Percentiles rank a stretch among this genome's conserved stretches.
phyloP scores from a whole-genome alignment of 2,888 invertebrate genomes.

The Agrotis clavis region DNA sequence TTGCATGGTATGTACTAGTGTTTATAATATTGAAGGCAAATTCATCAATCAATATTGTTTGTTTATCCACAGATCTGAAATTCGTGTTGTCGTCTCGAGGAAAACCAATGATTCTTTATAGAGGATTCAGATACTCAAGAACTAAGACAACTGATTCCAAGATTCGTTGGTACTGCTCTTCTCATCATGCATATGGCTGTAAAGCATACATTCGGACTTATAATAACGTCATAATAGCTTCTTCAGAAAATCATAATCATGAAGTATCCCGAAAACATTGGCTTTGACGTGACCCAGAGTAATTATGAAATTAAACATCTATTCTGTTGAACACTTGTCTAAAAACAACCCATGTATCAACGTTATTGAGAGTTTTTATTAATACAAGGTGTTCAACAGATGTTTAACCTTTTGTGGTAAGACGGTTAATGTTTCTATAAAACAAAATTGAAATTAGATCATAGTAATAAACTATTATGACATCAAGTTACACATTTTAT shows the following conservation, averaged over 20 bases:
- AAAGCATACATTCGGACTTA: constrained; percentile 67
- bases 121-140: constrained; percentile 43
- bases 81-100: constrained; percentile 41
- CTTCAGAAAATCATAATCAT: constrained; percentile 55
- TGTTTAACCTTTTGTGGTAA: no score
- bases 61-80: constrained; percentile 24
- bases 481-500: no score
- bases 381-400: no score
- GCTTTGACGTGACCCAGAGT: not conserved
- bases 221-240: constrained; percentile 6
- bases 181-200: constrained; percentile 64
- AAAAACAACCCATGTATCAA: no score
- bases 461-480: no score
- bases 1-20: not conserved
- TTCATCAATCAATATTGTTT: not conserved
- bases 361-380: no score
- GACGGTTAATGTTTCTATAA: no score
- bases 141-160: constrained; percentile 17
- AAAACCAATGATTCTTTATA: constrained; percentile 37
- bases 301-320: not conserved
- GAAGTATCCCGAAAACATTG: constrained; percentile 29
- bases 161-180: constrained; percentile 63
- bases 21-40: not conserved
- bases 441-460: no score
- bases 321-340: no score